A percentile compares a stretch with the other conserved stretches of the same genome.
These are phyloP conservation scores for Galerucella pusilla DNA, from an alignment of 2,888 invertebrate species.

Conservation along the genomic window DNA sequence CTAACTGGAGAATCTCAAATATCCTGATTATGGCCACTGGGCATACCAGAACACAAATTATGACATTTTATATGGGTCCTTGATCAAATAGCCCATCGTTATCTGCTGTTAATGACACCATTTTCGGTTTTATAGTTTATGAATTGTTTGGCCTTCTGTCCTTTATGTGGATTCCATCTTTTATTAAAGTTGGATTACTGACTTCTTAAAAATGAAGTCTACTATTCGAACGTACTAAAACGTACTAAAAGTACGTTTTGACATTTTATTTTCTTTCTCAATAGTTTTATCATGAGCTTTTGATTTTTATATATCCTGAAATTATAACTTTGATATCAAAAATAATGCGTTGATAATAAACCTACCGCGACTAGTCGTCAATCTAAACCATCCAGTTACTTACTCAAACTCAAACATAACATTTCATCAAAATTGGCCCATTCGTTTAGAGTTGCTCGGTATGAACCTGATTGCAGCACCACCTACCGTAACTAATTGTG, in stretches of 20 bases:
- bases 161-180: slow-evolving; percentile 29
- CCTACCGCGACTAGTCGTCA: too few relatives aligned
- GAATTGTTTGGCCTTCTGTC: slow-evolving; percentile 44
- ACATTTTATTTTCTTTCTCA: not conserved
- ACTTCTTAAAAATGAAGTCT: slow-evolving; percentile 11
- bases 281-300: too few relatives aligned
- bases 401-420: too few relatives aligned
- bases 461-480: too few relatives aligned
- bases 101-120: slow-evolving; percentile 60
- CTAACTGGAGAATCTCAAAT: slow-evolving; percentile 58
- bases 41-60: slow-evolving; percentile 64
- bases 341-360: too few relatives aligned
- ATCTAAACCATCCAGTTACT: too few relatives aligned
- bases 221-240: not conserved
- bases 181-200: slow-evolving; percentile 11
- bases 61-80: slow-evolving; percentile 63
- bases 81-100: slow-evolving; percentile 57
- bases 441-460: too few relatives aligned
- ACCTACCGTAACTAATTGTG: too few relatives aligned
- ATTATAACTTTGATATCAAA: too few relatives aligned
- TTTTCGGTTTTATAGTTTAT: slow-evolving; percentile 56
- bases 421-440: too few relatives aligned
- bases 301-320: too few relatives aligned
- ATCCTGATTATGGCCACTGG: slow-evolving; percentile 61
- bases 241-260: not conserved